phyloP scores from a whole-genome alignment of 2,797 vertebrate species.

The Fringilla coelebs region DNA sequence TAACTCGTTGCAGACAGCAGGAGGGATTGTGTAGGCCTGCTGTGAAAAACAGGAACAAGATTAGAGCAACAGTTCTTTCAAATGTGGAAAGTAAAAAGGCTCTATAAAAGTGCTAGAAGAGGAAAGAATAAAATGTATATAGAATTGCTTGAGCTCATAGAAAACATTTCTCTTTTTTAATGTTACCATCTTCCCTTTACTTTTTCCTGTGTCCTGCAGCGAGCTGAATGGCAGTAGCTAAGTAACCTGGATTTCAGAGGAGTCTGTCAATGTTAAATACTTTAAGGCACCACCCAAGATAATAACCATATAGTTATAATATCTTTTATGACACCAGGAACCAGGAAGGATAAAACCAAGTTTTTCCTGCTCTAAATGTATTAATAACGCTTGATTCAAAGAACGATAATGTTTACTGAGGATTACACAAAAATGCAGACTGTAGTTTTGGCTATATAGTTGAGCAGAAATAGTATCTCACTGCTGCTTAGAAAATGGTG shows the following conservation, averaged over 20 bases:
- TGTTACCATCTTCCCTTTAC: background rate
- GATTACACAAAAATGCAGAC: background rate
- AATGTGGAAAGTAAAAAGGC: background rate
- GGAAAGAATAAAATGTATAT: background rate
- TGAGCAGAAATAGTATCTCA: background rate
- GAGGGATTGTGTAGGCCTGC: constrained; percentile 39
- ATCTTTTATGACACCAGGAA: background rate
- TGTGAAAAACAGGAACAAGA: constrained; percentile 57
- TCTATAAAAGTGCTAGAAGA: background rate
- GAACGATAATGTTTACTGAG: background rate
- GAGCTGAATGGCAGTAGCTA: background rate
- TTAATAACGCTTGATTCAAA: background rate
- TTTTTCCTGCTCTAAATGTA: background rate
- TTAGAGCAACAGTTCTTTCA: constrained; percentile 41
- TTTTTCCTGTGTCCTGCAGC: background rate
- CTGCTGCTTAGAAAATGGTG: background rate
- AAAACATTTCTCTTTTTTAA: background rate
- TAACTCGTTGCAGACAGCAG: background rate
- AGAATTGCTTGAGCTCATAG: background rate
- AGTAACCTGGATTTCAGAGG: background rate
- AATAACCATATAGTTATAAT: background rate
- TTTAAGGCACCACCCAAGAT: background rate
- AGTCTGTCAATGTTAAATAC: background rate
- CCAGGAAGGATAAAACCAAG: background rate
- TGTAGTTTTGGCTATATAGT: background rate